Conservation (phyloP, 1,140 invertebrate species). For the Asbolus verrucosus region DNA sequence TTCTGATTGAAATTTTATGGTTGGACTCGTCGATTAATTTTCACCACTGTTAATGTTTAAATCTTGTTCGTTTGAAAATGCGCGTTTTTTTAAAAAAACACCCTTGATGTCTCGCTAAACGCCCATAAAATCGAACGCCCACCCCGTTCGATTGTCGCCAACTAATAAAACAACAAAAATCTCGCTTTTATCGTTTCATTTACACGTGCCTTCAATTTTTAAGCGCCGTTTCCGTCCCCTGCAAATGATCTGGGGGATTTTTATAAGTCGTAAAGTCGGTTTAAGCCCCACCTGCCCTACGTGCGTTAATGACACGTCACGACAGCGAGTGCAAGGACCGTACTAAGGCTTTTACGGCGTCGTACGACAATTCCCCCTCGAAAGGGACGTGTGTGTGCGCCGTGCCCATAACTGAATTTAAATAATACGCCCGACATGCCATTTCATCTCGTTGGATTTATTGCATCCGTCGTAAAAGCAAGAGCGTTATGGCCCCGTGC, state of each 20-base stretch:
- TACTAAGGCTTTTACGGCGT: too few species aligned
- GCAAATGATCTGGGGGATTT: slow-evolving; percentile 1
- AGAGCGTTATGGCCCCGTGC: slow-evolving; percentile 45
- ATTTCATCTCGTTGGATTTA: slow-evolving; percentile 56
- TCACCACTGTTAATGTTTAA: too few species aligned
- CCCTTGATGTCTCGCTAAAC: too few species aligned
- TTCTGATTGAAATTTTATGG: too few species aligned
- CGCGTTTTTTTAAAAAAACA: too few species aligned
- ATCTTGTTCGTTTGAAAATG: too few species aligned
- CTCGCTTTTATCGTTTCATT: slow-evolving; percentile 1
- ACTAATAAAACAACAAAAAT: too few species aligned
- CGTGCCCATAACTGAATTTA: slow-evolving; percentile 38
- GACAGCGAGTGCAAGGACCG: neutral
- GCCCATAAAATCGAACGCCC: too few species aligned
- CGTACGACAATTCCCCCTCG: too few species aligned
- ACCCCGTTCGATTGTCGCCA: too few species aligned
- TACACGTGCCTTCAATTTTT: neutral
- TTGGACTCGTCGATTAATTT: too few species aligned
- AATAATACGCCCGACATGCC: slow-evolving; percentile 51
- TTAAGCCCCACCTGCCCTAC: neutral
- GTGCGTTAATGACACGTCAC: neutral
- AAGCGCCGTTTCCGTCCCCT: neutral
- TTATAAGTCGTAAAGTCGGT: slow-evolving; percentile 5
- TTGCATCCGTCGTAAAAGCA: slow-evolving; percentile 50
- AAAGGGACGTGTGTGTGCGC: neutral